Evolutionary conservation across 2,888 invertebrate genomes (phyloP), one percentile per base, ranked within the genome.

Genomic region (Nomada goodeniana): DNA sequence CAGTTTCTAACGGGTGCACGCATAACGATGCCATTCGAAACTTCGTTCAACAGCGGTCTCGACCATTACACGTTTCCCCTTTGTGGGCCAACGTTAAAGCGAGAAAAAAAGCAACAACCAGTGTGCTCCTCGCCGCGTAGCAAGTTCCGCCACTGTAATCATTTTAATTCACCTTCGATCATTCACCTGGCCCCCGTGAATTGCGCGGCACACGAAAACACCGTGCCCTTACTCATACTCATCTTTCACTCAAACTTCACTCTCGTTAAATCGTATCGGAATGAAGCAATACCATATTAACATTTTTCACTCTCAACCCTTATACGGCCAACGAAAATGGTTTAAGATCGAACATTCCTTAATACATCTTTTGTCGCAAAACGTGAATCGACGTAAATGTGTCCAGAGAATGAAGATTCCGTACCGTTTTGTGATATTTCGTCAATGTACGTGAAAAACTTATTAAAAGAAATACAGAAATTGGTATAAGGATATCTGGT

Each of bases 171-270:
- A 10, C 87, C 87, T 2, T 85, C 74, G 18, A 77, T 60, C 23
- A 29, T 67, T 78, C 15, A 89, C 85, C 59, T 76, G 47, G n/a
- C 88, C 88, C 36, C 83, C 71, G 77, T 64, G 7, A 20, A 70
- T 15, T 1, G 84, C 36, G 3, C 10, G 87, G 65, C 84, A 29
- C 87, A 79, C 29, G 86, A 69, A 52, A 63, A 83, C 42, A 9
- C 76, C 44, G 82, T 80, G 9, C 3, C 64, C 68, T 81, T 82
- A 9, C 64, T 42, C n/a, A 78, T 20, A 2, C 47, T 75, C 9
- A 77, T 59, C 18, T 26, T 60, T 10, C 76, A 77, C 0, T n/a
- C 29, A 1, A 82, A 0, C 5, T 79, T 74, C 57, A 71, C 36
- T 29, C 68, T 76, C 29, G 78, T 76, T 55, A 73, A 76, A 15